Conservation (phyloP, 2,113 vertebrate species). For the Thermophis baileyi region DNA sequence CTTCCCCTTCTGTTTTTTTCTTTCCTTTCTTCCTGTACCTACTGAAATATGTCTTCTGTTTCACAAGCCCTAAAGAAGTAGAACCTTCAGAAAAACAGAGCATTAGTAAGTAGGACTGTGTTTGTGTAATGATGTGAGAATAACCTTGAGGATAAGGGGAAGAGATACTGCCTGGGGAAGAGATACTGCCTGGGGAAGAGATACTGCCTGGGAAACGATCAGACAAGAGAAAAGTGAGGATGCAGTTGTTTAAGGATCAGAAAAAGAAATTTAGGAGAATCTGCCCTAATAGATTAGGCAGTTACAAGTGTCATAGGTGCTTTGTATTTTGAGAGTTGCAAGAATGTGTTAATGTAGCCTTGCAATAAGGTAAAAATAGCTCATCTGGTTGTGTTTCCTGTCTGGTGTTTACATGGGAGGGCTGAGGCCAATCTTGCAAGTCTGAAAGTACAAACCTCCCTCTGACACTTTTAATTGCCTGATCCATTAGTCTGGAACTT, state of each 20-base stretch:
- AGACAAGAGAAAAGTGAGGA: background rate
- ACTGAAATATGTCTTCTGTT: background rate
- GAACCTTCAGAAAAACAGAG: background rate
- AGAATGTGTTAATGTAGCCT: background rate
- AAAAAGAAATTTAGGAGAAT: background rate
- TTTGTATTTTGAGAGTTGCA: background rate
- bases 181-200: too few relatives aligned
- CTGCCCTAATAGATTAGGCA: background rate
- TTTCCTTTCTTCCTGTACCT: background rate
- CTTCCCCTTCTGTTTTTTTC: background rate
- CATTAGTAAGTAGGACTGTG: background rate
- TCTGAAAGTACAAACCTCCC: background rate
- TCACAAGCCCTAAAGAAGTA: background rate
- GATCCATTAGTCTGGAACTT: background rate
- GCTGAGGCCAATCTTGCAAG: background rate
- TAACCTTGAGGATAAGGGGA: background rate
- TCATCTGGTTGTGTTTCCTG: background rate
- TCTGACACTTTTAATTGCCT: background rate
- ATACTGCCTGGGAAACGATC: background rate
- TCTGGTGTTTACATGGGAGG: background rate
- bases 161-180: too few relatives aligned
- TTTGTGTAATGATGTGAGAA: background rate
- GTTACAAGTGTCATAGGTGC: background rate
- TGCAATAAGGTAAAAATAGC: background rate
- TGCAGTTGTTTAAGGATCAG: background rate